Evolutionary conservation across 2,888 invertebrate genomes (phyloP).

Genomic region (Meghimatium bilineatum): DNA sequence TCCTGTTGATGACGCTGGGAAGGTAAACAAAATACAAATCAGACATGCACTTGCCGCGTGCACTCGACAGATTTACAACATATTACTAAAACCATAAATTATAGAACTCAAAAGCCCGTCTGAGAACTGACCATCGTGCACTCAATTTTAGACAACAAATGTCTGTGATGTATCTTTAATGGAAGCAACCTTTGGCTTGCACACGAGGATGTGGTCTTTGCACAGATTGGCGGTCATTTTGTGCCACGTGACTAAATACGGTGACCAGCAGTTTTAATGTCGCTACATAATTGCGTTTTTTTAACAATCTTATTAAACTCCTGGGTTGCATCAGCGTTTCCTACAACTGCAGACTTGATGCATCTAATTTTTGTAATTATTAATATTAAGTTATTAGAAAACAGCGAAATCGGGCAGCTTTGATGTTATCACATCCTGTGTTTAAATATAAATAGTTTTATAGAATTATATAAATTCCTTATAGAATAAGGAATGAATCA

Average conservation of each 20-base stretch:
- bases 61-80: not conserved
- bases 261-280: not conserved
- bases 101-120: not conserved
- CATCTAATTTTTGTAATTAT: constrained; percentile 15
- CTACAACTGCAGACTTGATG: not conserved
- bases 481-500: no score
- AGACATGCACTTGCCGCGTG: constrained; percentile 14
- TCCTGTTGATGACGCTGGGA: constrained; percentile 2
- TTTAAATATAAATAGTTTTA: no score
- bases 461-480: no score
- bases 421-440: no score
- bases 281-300: not conserved
- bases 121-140: not conserved
- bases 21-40: constrained; percentile 29
- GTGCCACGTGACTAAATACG: constrained; percentile 24
- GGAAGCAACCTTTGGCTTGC: constrained; percentile 26
- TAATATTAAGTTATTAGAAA: not conserved
- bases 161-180: constrained; percentile 17
- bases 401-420: not conserved
- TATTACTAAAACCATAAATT: not conserved
- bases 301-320: not conserved
- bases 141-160: no score
- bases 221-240: not conserved
- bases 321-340: not conserved
- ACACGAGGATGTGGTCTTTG: not conserved